Evolutionary conservation across 2,888 invertebrate genomes (phyloP), one percentile per base, ranked within the genome.

Genomic region (Eilema griseolum): DNA sequence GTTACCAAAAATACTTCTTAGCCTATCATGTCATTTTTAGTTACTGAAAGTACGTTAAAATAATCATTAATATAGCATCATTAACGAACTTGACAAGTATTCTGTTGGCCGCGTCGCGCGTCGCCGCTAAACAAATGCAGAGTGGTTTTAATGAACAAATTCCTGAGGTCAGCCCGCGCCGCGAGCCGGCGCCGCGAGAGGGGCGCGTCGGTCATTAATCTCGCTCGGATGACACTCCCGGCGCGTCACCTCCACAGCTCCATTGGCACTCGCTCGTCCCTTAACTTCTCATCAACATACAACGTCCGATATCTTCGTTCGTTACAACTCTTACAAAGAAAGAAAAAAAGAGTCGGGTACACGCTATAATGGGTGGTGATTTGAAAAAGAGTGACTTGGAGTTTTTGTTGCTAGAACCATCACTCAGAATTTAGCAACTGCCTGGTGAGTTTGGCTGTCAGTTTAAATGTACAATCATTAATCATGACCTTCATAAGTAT

Each of bases 51-150:
- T 52, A 52, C n/a, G 20, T 52, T 41, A 41, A 52, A 2, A 52
- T 52, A n/a, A 52, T 52, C 20, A 46, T 46, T 10, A 52, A n/a
- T 52, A n/a, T 52, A 52, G 10, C 52, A n/a, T 52, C 52, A 61
- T 61, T 23, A 61, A 61, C 14, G 31, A 33, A 23, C 33, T 61
- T 20, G 33, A 61, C 33, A 33, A 61, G 61, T 33, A 23, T 61
- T 33, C 61, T 23, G 33, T 61, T 33, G 8, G 52, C 10, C n/a
- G 52, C 33, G 61, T 61, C 31, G 61, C 61, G n/a, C 31, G 61
- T 61, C 33, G 61, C 61, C 61, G 61, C 33, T 61, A 10, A 61
- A 61, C 61, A 61, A 61, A 61, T 33, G 37, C 61, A 61, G 23
- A 14, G 61, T 23, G 61, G 61, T 14, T 61, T 61, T 23, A 33